Conservation (phyloP, 2,113 vertebrate genomes). For the Pandion haliaetus region DNA sequence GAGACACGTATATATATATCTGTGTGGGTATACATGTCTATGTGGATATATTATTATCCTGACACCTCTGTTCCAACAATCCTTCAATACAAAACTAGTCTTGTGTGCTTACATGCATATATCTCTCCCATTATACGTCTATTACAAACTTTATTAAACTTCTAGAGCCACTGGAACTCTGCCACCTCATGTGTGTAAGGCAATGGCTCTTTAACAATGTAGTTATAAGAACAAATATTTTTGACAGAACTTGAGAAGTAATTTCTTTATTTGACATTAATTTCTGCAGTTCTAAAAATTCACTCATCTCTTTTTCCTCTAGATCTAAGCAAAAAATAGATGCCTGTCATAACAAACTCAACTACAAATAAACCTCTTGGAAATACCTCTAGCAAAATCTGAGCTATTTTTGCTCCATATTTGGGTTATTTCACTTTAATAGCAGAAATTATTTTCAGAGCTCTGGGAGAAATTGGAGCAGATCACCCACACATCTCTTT, state of each 20-base stretch:
- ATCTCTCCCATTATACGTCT: neutral
- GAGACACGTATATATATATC: neutral
- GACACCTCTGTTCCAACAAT: neutral
- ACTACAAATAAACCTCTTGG: neutral
- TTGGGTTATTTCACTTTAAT: neutral
- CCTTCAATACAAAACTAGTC: neutral
- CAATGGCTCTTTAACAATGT: neutral
- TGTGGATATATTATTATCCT: neutral
- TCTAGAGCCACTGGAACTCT: neutral
- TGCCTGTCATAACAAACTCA: neutral
- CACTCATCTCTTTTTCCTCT: neutral
- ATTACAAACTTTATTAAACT: neutral
- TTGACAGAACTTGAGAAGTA: neutral
- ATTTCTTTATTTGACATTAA: neutral
- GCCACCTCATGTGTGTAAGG: neutral
- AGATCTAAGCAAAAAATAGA: neutral
- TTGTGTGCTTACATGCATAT: neutral
- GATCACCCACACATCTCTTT: neutral
- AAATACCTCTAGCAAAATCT: neutral
- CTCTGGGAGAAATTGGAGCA: neutral
- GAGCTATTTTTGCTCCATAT: neutral
- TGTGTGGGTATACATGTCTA: neutral
- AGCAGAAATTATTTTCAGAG: neutral
- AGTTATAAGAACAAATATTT: neutral
- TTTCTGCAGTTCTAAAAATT: neutral